Conservation (phyloP, 2,113 vertebrate species). For the Platichthys stellatus region DNA sequence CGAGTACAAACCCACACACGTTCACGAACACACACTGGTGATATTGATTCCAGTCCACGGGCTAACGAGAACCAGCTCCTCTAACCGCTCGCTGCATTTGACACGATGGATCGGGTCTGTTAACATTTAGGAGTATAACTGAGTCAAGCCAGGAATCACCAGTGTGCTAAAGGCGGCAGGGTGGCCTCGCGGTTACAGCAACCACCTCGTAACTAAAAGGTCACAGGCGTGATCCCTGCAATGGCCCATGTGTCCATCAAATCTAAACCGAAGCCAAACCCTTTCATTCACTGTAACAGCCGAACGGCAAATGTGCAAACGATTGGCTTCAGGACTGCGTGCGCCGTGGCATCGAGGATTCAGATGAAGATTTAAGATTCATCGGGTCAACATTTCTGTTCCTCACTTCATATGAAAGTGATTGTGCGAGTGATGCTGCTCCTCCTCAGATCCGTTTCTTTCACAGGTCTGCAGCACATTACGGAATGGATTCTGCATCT, state of each 20-base stretch:
- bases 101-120: slow-evolving; percentile 58
- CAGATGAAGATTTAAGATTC: slow-evolving; percentile 3
- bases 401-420: slow-evolving; percentile 4
- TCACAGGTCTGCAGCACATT: not conserved
- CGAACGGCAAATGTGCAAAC: slow-evolving; percentile 38
- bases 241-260: slow-evolving; percentile 51
- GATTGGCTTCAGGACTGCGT: not conserved
- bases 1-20: slow-evolving; percentile 7
- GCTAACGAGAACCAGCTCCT: slow-evolving; percentile 60
- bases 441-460: too few relatives aligned
- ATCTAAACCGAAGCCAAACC: slow-evolving; percentile 34
- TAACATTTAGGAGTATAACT: slow-evolving; percentile 60
- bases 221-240: slow-evolving; percentile 47
- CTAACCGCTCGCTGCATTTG: slow-evolving; percentile 53
- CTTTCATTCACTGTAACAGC: slow-evolving; percentile 28
- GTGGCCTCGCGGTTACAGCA: slow-evolving; percentile 63
- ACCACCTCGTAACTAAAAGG: slow-evolving; percentile 65
- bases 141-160: slow-evolving; percentile 46
- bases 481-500: not conserved
- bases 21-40: slow-evolving; percentile 13
- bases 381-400: slow-evolving; percentile 19
- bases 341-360: not conserved
- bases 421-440: not conserved
- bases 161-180: slow-evolving; percentile 39
- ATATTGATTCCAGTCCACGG: slow-evolving; percentile 58